Evolutionary conservation across 64 coral and sea anemone genomes (phyloP).

Genomic region (Anthopleura sola): DNA sequence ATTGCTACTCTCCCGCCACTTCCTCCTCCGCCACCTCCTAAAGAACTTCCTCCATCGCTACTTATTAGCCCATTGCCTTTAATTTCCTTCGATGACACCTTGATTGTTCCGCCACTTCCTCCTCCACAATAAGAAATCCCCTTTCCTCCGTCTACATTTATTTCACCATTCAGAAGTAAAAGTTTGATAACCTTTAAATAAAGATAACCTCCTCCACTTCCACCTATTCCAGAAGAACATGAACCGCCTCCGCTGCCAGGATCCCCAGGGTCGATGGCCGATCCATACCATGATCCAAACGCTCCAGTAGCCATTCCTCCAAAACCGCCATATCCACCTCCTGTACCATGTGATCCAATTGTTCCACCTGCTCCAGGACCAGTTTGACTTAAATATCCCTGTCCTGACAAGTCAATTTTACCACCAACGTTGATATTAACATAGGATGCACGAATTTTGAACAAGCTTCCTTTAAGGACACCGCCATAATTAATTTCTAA

Average conservation of each 20-base stretch:
- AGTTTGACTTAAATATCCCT: slow-evolving; percentile 47
- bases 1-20: slow-evolving; percentile 91
- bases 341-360: slow-evolving; percentile 47
- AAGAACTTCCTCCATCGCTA: slow-evolving; percentile 48
- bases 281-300: slow-evolving; percentile 76
- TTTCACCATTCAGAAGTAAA: slow-evolving; percentile 65
- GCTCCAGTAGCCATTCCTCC: slow-evolving; percentile 48
- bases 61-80: slow-evolving; percentile 74
- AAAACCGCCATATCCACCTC: slow-evolving; percentile 78
- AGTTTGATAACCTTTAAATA: slow-evolving; percentile 51
- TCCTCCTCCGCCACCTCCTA: slow-evolving; percentile 70
- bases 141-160: slow-evolving; percentile 47
- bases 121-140: slow-evolving; percentile 42
- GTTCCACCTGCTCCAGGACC: slow-evolving; percentile 66
- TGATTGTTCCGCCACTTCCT: slow-evolving; percentile 88
- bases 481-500: slow-evolving; percentile 87
- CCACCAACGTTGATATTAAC: slow-evolving; percentile 72
- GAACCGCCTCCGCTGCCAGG: slow-evolving; percentile 88
- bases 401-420: slow-evolving; percentile 68
- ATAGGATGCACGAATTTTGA: slow-evolving; percentile 63
- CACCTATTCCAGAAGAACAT: slow-evolving; percentile 51
- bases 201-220: slow-evolving; percentile 76
- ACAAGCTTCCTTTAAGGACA: slow-evolving; percentile 66
- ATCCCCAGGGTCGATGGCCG: slow-evolving; percentile 61
- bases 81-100: slow-evolving; percentile 65